phyloP scores from a whole-genome alignment of 1,140 invertebrate genomes.

The Drosophila repleta region DNA sequence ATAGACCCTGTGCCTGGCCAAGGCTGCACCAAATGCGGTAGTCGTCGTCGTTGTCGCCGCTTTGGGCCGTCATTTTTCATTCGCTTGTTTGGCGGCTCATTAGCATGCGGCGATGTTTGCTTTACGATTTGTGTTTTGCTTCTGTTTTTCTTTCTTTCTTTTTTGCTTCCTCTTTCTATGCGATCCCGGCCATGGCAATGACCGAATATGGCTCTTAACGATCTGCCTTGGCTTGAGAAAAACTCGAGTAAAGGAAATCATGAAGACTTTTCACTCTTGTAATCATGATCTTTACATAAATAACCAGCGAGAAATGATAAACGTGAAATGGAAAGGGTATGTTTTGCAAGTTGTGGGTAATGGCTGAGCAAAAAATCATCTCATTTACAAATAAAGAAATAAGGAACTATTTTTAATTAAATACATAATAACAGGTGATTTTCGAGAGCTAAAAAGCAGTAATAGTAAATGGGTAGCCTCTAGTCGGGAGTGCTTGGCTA shows the following conservation, averaged over 20 bases:
- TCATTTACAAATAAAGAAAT: neutral
- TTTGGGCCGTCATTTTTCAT: conserved; percentile 23
- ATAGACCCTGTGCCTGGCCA: conserved; percentile 3
- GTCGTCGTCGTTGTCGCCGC: conserved; percentile 26
- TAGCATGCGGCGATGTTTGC: conserved; percentile 67
- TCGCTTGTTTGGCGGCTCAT: conserved; percentile 56
- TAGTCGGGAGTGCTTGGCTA: too few relatives aligned
- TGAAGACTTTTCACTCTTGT: conserved; percentile 24
- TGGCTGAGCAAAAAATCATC: neutral
- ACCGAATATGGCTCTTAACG: conserved; percentile 61
- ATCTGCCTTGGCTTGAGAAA: conserved; percentile 44
- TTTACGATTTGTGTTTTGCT: conserved; percentile 37
- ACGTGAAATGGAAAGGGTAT: neutral
- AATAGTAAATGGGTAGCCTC: too few relatives aligned
- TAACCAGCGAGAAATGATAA: neutral
- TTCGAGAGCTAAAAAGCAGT: neutral
- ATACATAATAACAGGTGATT: neutral
- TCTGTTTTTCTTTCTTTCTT: conserved; percentile 30
- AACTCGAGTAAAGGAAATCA: conserved; percentile 35
- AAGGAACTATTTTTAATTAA: neutral
- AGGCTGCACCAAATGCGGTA: conserved; percentile 38
- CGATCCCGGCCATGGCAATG: conserved; percentile 68
- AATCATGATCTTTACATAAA: conserved; percentile 28
- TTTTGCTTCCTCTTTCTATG: conserved; percentile 18
- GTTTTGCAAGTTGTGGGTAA: neutral